Conservation (phyloP, 2,113 vertebrate genomes). For the Chascanopsetta lugubris region DNA sequence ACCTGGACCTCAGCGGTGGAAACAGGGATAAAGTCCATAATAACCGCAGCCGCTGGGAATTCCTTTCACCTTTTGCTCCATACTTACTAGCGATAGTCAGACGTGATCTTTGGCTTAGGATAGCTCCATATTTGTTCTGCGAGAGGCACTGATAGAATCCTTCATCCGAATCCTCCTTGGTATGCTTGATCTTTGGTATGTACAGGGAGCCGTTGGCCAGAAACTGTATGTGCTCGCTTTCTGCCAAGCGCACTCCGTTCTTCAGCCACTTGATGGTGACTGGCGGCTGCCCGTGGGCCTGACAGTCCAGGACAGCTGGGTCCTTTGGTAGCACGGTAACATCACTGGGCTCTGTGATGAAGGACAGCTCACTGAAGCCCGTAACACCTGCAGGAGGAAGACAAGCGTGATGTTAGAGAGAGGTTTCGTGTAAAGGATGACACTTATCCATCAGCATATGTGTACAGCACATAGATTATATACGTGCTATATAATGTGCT, state of each 20-base stretch:
- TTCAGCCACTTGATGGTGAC: constrained; percentile 91
- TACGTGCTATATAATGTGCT: no score
- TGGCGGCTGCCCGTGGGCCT: constrained; percentile 89
- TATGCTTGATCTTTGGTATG: constrained; percentile 87
- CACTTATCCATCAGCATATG: no score
- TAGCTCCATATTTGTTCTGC: constrained; percentile 92
- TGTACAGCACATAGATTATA: no score
- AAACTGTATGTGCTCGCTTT: constrained; percentile 84
- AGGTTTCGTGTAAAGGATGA: background rate
- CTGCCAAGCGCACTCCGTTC: constrained; percentile 86
- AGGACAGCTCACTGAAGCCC: constrained; percentile 92
- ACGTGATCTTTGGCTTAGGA: constrained; percentile 94
- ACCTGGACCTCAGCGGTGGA: background rate
- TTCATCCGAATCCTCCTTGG: constrained; percentile 87
- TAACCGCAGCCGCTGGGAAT: background rate
- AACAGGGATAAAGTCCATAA: constrained; percentile 8
- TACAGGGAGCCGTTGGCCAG: constrained; percentile 91
- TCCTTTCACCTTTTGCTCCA: constrained; percentile 11
- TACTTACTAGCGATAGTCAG: constrained; percentile 94
- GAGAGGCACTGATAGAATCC: constrained; percentile 96
- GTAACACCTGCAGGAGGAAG: constrained; percentile 81
- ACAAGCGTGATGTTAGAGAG: constrained; percentile 17
- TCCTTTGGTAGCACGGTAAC: constrained; percentile 84
- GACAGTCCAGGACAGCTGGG: constrained; percentile 88
- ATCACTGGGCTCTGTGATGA: constrained; percentile 91